Evolutionary conservation across 2,113 vertebrate genomes (phyloP).

Genomic region (Datnioides undecimradiatus): DNA sequence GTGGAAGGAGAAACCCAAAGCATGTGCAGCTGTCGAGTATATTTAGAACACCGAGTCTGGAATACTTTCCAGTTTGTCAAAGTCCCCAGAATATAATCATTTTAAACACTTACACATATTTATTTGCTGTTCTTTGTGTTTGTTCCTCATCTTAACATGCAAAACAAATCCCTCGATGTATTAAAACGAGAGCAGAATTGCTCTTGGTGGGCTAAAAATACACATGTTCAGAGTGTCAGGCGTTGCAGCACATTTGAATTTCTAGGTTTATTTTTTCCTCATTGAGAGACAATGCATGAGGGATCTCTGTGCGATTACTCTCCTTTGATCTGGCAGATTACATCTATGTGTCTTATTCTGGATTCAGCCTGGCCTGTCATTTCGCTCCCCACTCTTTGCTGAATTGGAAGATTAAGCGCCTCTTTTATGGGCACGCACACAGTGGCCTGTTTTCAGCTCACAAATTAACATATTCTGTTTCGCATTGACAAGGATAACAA

Average conservation of each 20-base stretch:
- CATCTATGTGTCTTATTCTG: constrained; percentile 52
- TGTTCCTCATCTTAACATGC: constrained; percentile 8
- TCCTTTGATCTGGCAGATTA: constrained; percentile 65
- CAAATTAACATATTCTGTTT: constrained; percentile 52
- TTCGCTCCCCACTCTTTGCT: constrained; percentile 37
- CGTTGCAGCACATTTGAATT: constrained; percentile 53
- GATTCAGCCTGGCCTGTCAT: constrained; percentile 47
- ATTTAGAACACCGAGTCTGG: background rate
- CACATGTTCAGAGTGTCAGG: constrained; percentile 24
- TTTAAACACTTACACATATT: constrained; percentile 14
- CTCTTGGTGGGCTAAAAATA: constrained; percentile 47
- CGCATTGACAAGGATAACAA: constrained; percentile 30
- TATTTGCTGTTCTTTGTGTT: constrained; percentile 25
- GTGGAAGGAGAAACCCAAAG: background rate
- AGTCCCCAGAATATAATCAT: background rate
- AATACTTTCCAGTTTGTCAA: background rate
- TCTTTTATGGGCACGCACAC: constrained; percentile 42
- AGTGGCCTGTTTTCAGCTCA: constrained; percentile 39
- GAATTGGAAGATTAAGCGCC: constrained; percentile 36
- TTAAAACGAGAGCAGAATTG: constrained; percentile 18
- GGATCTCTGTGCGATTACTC: constrained; percentile 49
- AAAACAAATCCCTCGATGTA: constrained; percentile 41
- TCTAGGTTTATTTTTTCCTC: background rate
- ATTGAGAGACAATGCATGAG: constrained; percentile 58
- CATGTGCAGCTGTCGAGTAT: background rate